Conservation (phyloP, 2,113 vertebrate species). For the Anguilla japonica region DNA sequence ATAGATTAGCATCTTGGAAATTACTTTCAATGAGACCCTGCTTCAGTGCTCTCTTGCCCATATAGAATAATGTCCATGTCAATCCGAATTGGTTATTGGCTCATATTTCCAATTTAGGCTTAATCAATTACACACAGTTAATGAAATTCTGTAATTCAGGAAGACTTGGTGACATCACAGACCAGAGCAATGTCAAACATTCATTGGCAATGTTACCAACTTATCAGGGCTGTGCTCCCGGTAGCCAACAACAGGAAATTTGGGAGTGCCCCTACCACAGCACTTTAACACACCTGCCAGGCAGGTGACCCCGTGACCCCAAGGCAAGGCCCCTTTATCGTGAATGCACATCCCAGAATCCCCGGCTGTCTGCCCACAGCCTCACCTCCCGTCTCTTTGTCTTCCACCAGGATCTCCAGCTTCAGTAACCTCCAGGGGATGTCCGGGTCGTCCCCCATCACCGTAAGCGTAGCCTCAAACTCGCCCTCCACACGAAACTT, state of each 20-base stretch:
- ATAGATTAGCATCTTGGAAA: not conserved
- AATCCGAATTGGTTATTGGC: not conserved
- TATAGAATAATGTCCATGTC: not conserved
- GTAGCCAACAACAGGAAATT: not conserved
- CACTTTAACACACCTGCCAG: not conserved
- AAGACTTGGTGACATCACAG: not conserved
- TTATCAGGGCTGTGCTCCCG: not conserved
- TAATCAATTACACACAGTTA: not conserved
- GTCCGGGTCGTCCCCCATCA: slow-evolving; percentile 98
- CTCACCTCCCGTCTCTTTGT: slow-evolving; percentile 98
- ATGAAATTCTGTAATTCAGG: not conserved
- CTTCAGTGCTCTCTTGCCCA: not conserved
- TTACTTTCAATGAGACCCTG: not conserved
- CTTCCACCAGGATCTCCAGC: slow-evolving; percentile 94
- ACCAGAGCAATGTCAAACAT: not conserved
- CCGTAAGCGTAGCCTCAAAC: slow-evolving; percentile 96
- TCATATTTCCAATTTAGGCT: not conserved
- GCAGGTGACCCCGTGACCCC: too few relatives aligned
- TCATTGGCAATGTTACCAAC: not conserved
- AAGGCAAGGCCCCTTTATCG: not conserved
- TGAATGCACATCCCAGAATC: not conserved
- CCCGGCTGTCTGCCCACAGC: not conserved
- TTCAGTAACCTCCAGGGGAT: slow-evolving; percentile 97
- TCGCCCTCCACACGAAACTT: slow-evolving; percentile 98
- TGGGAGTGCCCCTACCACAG: not conserved